Evolutionary conservation across 2,888 invertebrate genomes (phyloP).

Genomic region (Coremacera marginata): DNA sequence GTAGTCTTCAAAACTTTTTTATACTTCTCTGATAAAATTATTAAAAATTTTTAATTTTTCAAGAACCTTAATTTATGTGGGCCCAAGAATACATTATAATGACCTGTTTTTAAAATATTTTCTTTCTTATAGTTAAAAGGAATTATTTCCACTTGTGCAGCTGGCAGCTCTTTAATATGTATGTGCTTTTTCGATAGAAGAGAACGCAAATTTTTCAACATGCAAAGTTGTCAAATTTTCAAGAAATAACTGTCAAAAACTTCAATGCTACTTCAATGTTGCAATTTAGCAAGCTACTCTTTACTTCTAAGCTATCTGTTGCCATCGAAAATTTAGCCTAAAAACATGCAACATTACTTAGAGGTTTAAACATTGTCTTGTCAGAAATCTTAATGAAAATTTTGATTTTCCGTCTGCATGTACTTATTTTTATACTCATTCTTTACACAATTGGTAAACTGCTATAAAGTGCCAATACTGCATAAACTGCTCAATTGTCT

Average conservation of each 20-base stretch:
- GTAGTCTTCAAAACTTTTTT: too few relatives aligned
- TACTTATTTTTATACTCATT: too few relatives aligned
- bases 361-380: not conserved
- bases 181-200: not conserved
- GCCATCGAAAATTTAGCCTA: not conserved
- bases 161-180: too few relatives aligned
- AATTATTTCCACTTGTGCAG: too few relatives aligned
- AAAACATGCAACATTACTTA: not conserved
- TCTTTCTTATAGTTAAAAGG: too few relatives aligned
- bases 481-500: slow-evolving; percentile 40
- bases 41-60: too few relatives aligned
- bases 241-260: slow-evolving; percentile 22
- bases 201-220: not conserved
- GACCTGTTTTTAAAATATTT: too few relatives aligned
- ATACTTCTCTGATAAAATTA: too few relatives aligned
- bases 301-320: not conserved
- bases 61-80: too few relatives aligned
- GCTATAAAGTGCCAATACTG: too few relatives aligned
- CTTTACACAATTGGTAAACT: too few relatives aligned
- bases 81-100: too few relatives aligned
- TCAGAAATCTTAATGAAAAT: not conserved
- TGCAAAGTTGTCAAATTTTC: slow-evolving; percentile 12
- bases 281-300: not conserved
- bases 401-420: not conserved
- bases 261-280: not conserved